Percentiles rank a stretch among this genome's conserved stretches.
phyloP scores from a whole-genome alignment of 2,888 invertebrate genomes.

The Onchidella celtica region DNA sequence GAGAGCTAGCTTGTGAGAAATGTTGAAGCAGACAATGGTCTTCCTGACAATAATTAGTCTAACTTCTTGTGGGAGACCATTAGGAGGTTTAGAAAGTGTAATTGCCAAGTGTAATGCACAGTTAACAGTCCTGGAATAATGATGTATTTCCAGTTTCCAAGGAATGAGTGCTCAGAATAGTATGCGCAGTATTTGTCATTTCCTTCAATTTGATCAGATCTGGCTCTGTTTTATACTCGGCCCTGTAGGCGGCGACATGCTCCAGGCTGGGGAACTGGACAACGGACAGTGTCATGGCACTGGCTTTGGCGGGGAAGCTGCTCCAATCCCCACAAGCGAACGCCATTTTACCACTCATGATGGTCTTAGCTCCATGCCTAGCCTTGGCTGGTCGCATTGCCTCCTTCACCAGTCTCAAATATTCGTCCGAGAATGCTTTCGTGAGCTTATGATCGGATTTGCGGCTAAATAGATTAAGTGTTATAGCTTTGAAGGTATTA shows the following conservation, averaged over 20 bases:
- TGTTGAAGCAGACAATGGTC: too few species aligned
- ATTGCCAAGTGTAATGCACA: too few species aligned
- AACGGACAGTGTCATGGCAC: background rate
- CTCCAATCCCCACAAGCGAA: constrained; percentile 18
- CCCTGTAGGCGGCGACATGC: background rate
- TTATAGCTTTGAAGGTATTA: background rate
- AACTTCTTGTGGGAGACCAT: too few species aligned
- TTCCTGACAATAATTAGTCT: too few species aligned
- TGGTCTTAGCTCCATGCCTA: background rate
- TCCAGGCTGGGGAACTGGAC: background rate
- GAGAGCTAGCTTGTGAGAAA: too few species aligned
- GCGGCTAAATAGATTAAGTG: background rate
- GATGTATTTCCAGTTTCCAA: background rate
- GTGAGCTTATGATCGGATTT: background rate
- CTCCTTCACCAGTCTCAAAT: background rate
- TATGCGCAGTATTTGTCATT: background rate
- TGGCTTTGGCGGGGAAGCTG: background rate
- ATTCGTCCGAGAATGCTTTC: background rate
- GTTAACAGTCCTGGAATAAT: background rate
- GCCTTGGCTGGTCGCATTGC: background rate
- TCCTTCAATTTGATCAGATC: background rate
- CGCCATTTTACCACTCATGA: background rate
- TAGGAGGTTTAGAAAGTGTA: too few species aligned
- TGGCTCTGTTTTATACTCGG: background rate
- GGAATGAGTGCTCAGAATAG: background rate